A percentile compares a stretch with the other conserved stretches of the same genome.
Evolutionary conservation across 2,797 vertebrate genomes (phyloP).

Genomic region (Stomatorhinus walkeri): DNA sequence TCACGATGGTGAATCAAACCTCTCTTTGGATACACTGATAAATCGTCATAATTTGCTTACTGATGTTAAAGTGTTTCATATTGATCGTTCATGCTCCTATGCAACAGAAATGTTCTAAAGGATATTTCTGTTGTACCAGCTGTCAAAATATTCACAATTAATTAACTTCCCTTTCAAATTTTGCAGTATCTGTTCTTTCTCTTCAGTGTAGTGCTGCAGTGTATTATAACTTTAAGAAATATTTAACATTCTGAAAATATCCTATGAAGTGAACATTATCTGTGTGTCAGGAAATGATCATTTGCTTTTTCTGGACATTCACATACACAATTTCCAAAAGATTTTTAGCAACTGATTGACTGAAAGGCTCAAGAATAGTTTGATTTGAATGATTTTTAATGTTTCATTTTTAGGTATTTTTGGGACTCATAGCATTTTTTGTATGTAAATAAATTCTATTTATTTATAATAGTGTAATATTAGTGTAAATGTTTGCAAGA

Average conservation of each 20-base stretch:
- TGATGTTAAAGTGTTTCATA: neutral
- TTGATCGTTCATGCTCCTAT: neutral
- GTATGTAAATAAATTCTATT: neutral
- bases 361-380: neutral
- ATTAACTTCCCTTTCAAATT: neutral
- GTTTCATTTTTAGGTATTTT: neutral
- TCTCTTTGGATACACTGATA: neutral
- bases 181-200: neutral
- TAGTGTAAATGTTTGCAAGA: neutral
- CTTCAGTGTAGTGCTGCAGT: neutral
- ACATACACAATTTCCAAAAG: neutral
- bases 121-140: neutral
- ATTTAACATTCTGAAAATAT: neutral
- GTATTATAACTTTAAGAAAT: neutral
- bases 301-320: neutral
- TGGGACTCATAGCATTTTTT: neutral
- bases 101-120: neutral
- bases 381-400: neutral
- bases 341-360: neutral
- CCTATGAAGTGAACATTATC: neutral
- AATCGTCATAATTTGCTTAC: neutral
- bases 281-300: neutral
- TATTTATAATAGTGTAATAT: neutral
- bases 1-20: neutral
- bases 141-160: slow-evolving; percentile 2